phyloP scores from a whole-genome alignment of 1,140 invertebrate species.

The Bacillus rossius region DNA sequence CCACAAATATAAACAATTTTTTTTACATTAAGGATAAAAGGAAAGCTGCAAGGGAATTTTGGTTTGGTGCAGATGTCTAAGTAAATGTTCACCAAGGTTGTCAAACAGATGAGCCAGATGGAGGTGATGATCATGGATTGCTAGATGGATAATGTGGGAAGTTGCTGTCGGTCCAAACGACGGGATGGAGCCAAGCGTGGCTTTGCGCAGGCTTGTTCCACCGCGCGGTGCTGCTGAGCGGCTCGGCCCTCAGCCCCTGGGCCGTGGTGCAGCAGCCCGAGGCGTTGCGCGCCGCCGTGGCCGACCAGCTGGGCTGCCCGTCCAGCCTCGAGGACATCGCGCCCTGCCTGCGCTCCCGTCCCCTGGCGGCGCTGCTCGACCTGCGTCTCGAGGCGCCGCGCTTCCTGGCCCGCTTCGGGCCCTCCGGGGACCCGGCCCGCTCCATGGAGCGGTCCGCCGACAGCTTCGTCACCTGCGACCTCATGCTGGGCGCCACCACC shows the following conservation, averaged over 20 bases:
- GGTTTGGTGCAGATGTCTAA: too few species aligned
- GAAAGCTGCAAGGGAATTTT: too few species aligned
- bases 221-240: constrained; percentile 78
- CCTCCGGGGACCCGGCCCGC: constrained; percentile 55
- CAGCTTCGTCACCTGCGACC: constrained; percentile 59
- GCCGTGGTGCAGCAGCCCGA: constrained; percentile 71
- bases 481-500: constrained; percentile 63
- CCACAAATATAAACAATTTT: too few species aligned
- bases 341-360: constrained; percentile 47
- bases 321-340: constrained; percentile 41
- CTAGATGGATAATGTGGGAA: too few species aligned
- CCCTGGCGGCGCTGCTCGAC: constrained; percentile 53
- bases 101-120: too few species aligned
- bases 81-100: too few species aligned
- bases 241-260: constrained; percentile 80
- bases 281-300: constrained; percentile 60
- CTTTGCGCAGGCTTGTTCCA: constrained; percentile 65
- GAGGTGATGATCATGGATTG: too few species aligned
- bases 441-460: constrained; percentile 62
- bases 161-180: too few species aligned
- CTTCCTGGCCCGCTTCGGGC: constrained; percentile 52
- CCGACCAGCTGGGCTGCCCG: constrained; percentile 60
- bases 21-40: too few species aligned
- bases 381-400: constrained; percentile 51
- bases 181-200: too few species aligned